Percentiles rank a stretch among this genome's conserved stretches.
These are phyloP conservation scores for Glaucomys volans DNA, from an alignment of 2,113 vertebrate species.

Conservation along the genomic window DNA sequence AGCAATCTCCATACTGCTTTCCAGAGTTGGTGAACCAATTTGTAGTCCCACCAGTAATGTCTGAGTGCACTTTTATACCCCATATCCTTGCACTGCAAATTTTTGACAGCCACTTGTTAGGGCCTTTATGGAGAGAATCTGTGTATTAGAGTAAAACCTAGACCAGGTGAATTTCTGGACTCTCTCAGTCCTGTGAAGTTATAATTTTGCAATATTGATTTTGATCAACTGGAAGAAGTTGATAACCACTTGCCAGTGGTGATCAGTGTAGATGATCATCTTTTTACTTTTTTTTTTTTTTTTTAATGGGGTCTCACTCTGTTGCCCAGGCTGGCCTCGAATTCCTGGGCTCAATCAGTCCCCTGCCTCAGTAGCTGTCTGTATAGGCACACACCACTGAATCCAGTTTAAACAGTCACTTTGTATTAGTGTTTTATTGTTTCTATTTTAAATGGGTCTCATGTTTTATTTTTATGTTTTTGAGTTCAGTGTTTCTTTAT, in stretches of 20 bases:
- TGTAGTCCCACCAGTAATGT: no score
- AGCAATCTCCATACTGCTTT: no score
- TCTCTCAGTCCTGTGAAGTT: conserved; percentile 12
- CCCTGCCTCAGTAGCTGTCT: neutral
- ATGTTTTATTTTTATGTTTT: neutral
- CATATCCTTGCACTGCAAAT: no score
- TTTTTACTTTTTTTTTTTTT: neutral
- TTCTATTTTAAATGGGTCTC: neutral
- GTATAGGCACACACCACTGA: neutral
- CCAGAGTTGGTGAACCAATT: no score
- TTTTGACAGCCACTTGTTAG: neutral
- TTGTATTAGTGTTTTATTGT: neutral
- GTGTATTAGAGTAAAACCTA: neutral
- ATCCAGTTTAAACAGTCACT: neutral
- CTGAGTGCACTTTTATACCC: no score
- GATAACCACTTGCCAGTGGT: neutral
- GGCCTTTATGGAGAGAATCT: neutral
- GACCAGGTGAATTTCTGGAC: neutral
- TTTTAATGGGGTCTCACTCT: no score
- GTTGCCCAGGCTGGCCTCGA: neutral
- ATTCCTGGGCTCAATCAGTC: neutral
- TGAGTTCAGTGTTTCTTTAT: neutral
- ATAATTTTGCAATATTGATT: neutral
- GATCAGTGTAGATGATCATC: neutral
- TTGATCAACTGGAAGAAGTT: conserved; percentile 1